Evolutionary conservation across 2,888 invertebrate genomes (phyloP), one percentile per base, ranked within the genome.

Genomic region (Prostheceraeus crozeri): DNA sequence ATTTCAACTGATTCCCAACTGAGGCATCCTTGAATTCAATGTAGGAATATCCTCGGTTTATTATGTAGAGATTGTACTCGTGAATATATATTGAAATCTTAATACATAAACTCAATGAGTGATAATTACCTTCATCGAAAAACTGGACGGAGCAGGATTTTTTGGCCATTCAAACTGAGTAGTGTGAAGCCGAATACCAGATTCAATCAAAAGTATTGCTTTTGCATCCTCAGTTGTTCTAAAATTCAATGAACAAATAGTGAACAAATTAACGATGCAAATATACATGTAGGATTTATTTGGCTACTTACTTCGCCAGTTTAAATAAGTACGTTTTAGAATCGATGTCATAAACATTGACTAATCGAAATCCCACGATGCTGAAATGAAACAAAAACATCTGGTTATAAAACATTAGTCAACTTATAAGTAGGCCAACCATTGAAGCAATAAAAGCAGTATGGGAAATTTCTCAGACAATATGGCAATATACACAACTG

Each of bases 111-210:
- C n/a, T 33, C 8, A 40, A 23, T 14, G 16, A n/a, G 11, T 28
- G 25, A 16, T 28, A 48, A 60, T 59, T 73, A 86, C 86, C 81
- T 98, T 99, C 96, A 98, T 98, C 64, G 89, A 87, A 73, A 96
- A 96, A 1, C 91, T 89, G 0, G 90, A 91, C 1, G 89, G 94
- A 3, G 86, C 87, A 35, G 84, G 82, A 81, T 90, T 91, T 78
- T 98, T 98, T 0, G 96, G 94, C 96, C 98, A 98, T 73, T 96
- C 94, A 78, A 89, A 98, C 35, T 83, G 85, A 10, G 98, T 98
- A 3, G 85, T 85, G 72, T 98, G 98, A 62, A 98, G 84, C 61
- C 94, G 81, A 67, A 84, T 86, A 0, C 93, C 98, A 0, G 94
- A 96, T 79, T 99, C 98, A 30, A 98, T 76, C 4, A 99, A 77